A percentile compares a stretch with the other conserved stretches of the same genome.
Evolutionary conservation across 2,888 invertebrate genomes (phyloP).

Genomic region (Punctoribates punctum): DNA sequence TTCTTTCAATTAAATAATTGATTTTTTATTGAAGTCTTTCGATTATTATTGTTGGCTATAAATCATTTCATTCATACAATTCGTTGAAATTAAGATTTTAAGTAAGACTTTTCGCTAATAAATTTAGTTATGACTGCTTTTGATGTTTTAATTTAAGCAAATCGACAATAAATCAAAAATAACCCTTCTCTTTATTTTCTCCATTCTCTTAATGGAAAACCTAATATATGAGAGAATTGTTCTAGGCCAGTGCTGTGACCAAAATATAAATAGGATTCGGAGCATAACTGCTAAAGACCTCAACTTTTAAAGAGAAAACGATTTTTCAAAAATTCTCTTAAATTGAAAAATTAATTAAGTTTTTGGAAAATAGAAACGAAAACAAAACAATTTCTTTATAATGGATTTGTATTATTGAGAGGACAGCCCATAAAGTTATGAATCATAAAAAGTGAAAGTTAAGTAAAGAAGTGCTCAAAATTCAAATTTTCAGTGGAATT

Average conservation of each 20-base stretch:
- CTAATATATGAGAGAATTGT: no score
- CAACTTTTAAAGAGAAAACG: background rate
- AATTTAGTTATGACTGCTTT: slow-evolving; percentile 1
- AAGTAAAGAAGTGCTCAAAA: slow-evolving; percentile 25
- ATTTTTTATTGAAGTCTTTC: background rate
- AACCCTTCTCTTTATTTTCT: background rate
- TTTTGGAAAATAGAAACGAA: background rate
- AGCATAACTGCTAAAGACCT: no score
- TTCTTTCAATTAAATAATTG: slow-evolving; percentile 8
- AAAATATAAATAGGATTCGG: no score
- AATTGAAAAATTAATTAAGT: slow-evolving; percentile 24
- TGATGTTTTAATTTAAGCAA: slow-evolving; percentile 13
- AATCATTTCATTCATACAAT: slow-evolving; percentile 13
- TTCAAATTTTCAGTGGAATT: background rate
- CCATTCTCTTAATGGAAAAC: no score
- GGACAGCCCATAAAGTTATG: background rate
- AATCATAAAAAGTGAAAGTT: slow-evolving; percentile 24
- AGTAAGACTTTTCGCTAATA: background rate
- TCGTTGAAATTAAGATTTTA: background rate
- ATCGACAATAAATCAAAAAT: background rate
- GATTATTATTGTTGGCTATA: background rate
- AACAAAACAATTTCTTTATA: slow-evolving; percentile 14
- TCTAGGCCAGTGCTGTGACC: no score
- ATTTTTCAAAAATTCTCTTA: slow-evolving; percentile 19
- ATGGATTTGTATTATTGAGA: background rate